phyloP scores from a whole-genome alignment of 2,888 invertebrate genomes.

The Brassicogethes aeneus region DNA sequence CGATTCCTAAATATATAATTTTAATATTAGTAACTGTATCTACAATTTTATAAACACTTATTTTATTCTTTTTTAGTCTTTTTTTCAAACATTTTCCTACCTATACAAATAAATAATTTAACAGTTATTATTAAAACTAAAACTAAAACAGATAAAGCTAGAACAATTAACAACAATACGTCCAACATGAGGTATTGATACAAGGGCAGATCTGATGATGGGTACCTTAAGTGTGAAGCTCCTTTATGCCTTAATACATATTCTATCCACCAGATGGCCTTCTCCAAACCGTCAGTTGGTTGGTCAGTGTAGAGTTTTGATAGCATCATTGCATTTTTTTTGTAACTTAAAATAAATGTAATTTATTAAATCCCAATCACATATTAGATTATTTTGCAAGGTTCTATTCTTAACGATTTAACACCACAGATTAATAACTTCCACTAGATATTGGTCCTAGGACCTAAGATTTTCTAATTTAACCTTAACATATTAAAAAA shows the following conservation, averaged over 20 bases:
- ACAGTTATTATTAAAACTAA: not conserved
- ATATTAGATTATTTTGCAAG: too few relatives aligned
- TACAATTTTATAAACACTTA: too few relatives aligned
- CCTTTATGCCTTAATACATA: conserved; percentile 41
- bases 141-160: not conserved
- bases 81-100: not conserved
- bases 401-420: too few relatives aligned
- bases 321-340: conserved; percentile 17
- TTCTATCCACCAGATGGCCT: conserved; percentile 38
- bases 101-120: not conserved
- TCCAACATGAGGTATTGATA: conserved; percentile 42
- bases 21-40: too few relatives aligned
- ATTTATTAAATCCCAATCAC: too few relatives aligned
- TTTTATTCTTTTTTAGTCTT: too few relatives aligned
- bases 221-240: conserved; percentile 7
- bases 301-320: conserved; percentile 17
- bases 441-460: too few relatives aligned
- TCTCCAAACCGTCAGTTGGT: conserved; percentile 19
- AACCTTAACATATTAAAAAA: not conserved
- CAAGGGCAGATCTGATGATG: conserved; percentile 37
- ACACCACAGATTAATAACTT: too few relatives aligned
- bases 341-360: conserved; percentile 14
- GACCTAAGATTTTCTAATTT: too few relatives aligned
- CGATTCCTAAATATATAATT: not conserved
- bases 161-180: conserved; percentile 16